Evolutionary conservation across 2,888 invertebrate genomes (phyloP).

Genomic region (Lacanobia wlatinum): DNA sequence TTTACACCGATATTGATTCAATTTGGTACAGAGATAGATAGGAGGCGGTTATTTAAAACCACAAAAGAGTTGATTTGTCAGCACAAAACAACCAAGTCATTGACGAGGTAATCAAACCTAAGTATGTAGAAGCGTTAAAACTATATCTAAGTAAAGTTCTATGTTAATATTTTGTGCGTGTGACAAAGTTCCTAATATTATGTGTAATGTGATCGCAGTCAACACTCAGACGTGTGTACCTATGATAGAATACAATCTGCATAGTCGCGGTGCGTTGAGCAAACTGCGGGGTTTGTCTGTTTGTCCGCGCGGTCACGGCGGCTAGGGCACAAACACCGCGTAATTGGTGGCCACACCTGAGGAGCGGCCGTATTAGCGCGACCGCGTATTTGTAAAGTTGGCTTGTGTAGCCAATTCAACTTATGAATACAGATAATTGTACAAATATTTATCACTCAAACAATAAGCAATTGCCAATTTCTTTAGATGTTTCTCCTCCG

Average conservation of each 20-base stretch:
- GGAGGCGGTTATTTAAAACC: no score
- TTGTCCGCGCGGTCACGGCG: conserved; percentile 13
- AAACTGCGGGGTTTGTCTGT: conserved; percentile 55
- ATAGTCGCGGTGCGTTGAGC: conserved; percentile 18
- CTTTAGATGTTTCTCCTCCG: background rate
- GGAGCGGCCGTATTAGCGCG: conserved; percentile 18
- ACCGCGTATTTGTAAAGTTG: conserved; percentile 13
- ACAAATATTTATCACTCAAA: background rate
- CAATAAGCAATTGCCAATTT: background rate
- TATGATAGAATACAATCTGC: conserved; percentile 6
- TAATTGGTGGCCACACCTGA: conserved; percentile 65
- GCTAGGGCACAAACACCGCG: conserved; percentile 37
- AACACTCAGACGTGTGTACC: background rate
- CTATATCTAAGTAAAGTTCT: no score
- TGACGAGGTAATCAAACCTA: background rate
- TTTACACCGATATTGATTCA: no score
- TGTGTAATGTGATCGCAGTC: background rate
- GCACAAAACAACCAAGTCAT: no score
- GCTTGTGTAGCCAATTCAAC: background rate
- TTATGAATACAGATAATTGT: background rate
- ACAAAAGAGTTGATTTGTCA: background rate
- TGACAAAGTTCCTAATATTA: background rate
- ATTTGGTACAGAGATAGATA: no score
- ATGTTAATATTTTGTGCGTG: background rate
- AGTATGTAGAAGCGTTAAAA: no score